phyloP scores from a whole-genome alignment of 2,888 invertebrate species.

The Agapostemon virescens region DNA sequence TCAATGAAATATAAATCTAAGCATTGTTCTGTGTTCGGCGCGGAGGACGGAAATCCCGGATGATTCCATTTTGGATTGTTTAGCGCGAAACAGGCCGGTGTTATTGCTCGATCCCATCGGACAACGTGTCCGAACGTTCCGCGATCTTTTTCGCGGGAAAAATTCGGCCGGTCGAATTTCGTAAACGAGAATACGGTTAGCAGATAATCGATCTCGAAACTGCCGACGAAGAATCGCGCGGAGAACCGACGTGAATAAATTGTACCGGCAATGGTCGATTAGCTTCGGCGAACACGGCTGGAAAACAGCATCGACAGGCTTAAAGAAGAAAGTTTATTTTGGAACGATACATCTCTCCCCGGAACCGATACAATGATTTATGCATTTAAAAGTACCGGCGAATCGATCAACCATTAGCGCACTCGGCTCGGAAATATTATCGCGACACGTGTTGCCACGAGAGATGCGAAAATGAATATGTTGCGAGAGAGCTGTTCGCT shows the following conservation, averaged over 20 bases:
- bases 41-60: not conserved
- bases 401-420: constrained; percentile 60
- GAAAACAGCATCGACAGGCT: constrained; percentile 42
- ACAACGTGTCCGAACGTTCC: not conserved
- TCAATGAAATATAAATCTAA: not conserved
- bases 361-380: constrained; percentile 43
- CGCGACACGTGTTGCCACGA: constrained; percentile 47
- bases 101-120: not conserved
- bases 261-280: constrained; percentile 15
- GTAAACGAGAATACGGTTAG: not conserved
- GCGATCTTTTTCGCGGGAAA: not conserved
- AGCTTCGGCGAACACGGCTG: not conserved
- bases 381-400: constrained; percentile 43
- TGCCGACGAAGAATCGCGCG: not conserved
- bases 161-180: not conserved
- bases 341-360: constrained; percentile 28
- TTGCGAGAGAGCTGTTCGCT: constrained; percentile 29
- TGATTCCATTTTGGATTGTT: not conserved
- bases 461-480: constrained; percentile 53
- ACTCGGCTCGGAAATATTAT: constrained; percentile 45
- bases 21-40: not conserved
- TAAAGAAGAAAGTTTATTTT: constrained; percentile 40
- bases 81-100: not conserved
- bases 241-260: constrained; percentile 19
- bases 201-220: not conserved